Evolutionary conservation across 30 jellyfish, hydroid and myxozoan genomes (phyloP).

Genomic region (Cassiopea xamachana): DNA sequence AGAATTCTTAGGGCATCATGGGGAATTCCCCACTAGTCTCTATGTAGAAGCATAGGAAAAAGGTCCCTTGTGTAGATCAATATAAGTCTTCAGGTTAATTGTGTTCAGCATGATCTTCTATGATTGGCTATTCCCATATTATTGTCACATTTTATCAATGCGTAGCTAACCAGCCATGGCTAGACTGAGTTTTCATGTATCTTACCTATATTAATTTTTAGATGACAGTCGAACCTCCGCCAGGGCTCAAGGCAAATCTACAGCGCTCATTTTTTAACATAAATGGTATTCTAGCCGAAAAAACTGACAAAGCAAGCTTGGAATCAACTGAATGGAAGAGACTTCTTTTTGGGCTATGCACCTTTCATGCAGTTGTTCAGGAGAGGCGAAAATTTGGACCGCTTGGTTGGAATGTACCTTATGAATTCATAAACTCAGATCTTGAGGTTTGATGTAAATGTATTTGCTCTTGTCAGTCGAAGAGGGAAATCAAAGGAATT

Average conservation of each 20-base stretch:
- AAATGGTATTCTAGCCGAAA: conserved; percentile 69
- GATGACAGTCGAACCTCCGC: conserved; percentile 91
- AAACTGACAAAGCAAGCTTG: conserved; percentile 38
- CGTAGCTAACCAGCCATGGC: no score
- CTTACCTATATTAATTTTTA: conserved; percentile 14
- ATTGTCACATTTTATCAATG: no score
- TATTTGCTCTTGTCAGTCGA: background rate
- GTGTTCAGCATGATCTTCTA: no score
- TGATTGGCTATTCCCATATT: no score
- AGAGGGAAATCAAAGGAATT: no score
- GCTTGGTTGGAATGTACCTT: conserved; percentile 86
- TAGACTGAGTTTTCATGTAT: no score
- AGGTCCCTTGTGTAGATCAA: no score
- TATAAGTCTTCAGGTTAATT: no score
- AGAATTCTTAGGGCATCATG: no score
- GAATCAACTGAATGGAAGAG: conserved; percentile 73
- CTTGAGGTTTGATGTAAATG: conserved; percentile 81
- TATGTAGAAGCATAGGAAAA: no score
- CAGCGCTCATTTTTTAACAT: conserved; percentile 67
- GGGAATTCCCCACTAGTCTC: no score
- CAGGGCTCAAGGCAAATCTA: conserved; percentile 76
- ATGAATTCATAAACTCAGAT: conserved; percentile 83
- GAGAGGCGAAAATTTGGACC: conserved; percentile 87
- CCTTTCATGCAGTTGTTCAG: conserved; percentile 87
- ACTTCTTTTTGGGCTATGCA: conserved; percentile 71